Percentiles rank a stretch among this genome's conserved stretches.
These are phyloP conservation scores for Cavia porcellus DNA, from an alignment of 2,113 vertebrate genomes.

Conservation along the genomic window DNA sequence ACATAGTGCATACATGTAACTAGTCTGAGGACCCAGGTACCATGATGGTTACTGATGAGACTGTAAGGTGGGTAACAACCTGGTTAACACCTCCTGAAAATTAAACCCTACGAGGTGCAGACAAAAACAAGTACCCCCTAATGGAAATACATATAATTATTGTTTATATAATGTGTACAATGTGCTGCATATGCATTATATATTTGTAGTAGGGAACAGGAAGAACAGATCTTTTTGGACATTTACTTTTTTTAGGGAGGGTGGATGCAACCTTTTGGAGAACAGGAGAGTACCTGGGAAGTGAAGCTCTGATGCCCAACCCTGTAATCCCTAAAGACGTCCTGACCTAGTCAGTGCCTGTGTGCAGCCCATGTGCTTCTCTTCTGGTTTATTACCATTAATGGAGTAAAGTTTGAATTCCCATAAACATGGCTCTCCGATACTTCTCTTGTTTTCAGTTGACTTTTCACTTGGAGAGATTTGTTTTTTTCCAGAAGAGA, in stretches of 20 bases:
- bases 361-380: background rate
- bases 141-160: background rate
- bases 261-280: background rate
- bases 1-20: background rate
- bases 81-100: background rate
- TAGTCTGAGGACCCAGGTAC: background rate
- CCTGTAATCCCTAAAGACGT: background rate
- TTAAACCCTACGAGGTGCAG: background rate
- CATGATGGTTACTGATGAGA: background rate
- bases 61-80: background rate
- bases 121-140: background rate
- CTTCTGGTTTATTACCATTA: background rate
- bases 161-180: background rate
- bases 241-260: background rate
- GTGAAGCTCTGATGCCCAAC: background rate
- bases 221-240: background rate
- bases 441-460: background rate
- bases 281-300: background rate
- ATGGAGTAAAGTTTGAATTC: background rate
- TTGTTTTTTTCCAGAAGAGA: background rate
- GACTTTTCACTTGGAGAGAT: background rate
- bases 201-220: background rate
- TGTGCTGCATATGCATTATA: background rate
- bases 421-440: background rate
- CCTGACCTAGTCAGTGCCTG: background rate